Percentiles rank a stretch among this genome's conserved stretches.
phyloP scores from a whole-genome alignment of 2,888 invertebrate species.

The Parnassius mnemosyne region DNA sequence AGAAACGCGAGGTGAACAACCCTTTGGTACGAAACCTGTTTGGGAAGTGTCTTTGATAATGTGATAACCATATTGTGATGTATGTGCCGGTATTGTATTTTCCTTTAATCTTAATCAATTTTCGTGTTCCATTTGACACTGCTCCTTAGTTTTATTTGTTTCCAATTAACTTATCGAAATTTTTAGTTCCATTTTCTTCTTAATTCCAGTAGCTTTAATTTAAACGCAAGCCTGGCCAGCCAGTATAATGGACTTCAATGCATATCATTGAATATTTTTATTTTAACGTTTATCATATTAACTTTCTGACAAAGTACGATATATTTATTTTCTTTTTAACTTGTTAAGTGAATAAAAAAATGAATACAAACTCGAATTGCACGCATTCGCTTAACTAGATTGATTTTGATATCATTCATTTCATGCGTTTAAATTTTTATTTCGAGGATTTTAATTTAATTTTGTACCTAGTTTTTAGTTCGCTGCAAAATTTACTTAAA shows the following conservation, averaged over 20 bases:
- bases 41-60: conserved; percentile 38
- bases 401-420: too few relatives aligned
- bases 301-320: too few relatives aligned
- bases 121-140: too few relatives aligned
- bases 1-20: conserved; percentile 39
- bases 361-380: too few relatives aligned
- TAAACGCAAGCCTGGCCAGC: neutral
- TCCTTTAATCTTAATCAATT: conserved; percentile 26
- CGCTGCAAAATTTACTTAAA: too few relatives aligned
- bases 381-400: too few relatives aligned
- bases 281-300: too few relatives aligned
- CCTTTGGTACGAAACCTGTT: conserved; percentile 38
- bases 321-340: too few relatives aligned
- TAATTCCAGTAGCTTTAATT: neutral
- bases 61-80: conserved; percentile 39
- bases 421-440: too few relatives aligned
- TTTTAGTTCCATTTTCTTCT: neutral
- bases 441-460: too few relatives aligned
- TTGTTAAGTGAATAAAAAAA: too few relatives aligned
- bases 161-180: neutral
- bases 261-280: neutral
- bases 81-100: conserved; percentile 12
- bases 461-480: too few relatives aligned
- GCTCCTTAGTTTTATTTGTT: neutral
- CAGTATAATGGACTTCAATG: neutral